Percentiles rank a stretch among this genome's conserved stretches.
Conservation (phyloP, 2,888 invertebrate species). For the Stenurella melanura region DNA sequence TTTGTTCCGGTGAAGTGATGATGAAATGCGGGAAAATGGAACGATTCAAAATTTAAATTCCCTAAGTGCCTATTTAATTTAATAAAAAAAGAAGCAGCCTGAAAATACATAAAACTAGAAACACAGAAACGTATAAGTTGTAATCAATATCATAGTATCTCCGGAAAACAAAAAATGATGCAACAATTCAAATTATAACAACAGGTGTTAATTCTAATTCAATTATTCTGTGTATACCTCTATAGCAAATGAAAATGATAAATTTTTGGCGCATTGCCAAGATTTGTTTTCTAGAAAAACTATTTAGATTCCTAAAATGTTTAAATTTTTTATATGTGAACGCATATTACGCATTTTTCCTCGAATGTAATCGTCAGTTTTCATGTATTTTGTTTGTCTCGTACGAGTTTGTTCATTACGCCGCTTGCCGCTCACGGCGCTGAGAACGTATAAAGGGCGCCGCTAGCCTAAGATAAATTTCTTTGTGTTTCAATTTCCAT, state of each 20-base stretch:
- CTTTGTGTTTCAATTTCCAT: slow-evolving; percentile 15
- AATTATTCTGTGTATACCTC: background rate
- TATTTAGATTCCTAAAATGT: slow-evolving; percentile 3
- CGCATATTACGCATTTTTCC: slow-evolving; percentile 18
- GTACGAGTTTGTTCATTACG: slow-evolving; percentile 7
- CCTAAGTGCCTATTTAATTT: background rate
- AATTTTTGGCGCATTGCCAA: slow-evolving; percentile 17
- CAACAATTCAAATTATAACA: slow-evolving; percentile 1
- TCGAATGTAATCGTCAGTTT: slow-evolving; percentile 3
- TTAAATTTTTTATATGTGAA: background rate
- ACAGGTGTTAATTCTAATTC: slow-evolving; percentile 29
- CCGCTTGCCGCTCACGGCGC: background rate
- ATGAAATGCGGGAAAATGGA: slow-evolving; percentile 12
- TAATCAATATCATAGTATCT: background rate
- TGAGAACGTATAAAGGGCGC: background rate
- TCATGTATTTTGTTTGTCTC: background rate
- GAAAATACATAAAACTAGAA: background rate
- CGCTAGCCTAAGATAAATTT: slow-evolving; percentile 15
- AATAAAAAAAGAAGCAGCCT: background rate
- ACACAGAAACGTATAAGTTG: background rate
- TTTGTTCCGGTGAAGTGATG: background rate
- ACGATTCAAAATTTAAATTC: background rate
- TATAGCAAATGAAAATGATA: slow-evolving; percentile 1
- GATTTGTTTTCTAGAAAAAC: slow-evolving; percentile 17
- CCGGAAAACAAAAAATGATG: slow-evolving; percentile 6